Conservation (phyloP, 2,888 invertebrate species). For the Neria commutata region DNA sequence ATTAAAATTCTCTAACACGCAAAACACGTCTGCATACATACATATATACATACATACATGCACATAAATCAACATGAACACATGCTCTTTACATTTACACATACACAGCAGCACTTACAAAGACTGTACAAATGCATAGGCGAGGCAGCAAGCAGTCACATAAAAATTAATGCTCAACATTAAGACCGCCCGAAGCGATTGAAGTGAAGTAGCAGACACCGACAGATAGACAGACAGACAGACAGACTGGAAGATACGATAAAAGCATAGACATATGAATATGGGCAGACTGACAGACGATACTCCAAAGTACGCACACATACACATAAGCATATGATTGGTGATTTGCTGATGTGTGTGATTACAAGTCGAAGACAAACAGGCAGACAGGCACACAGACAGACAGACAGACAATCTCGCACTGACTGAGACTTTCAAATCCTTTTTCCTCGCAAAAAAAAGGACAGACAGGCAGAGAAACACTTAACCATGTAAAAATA, state of each 20-base stretch:
- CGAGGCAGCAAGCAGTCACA: no score
- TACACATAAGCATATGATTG: no score
- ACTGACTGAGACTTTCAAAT: no score
- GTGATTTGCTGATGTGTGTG: not conserved
- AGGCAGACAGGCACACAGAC: not conserved
- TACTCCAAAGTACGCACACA: not conserved
- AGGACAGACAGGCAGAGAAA: no score
- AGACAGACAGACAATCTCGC: no score
- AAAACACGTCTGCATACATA: not conserved
- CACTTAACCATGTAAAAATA: no score
- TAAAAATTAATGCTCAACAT: not conserved
- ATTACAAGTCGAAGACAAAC: not conserved
- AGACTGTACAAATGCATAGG: no score
- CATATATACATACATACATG: not conserved
- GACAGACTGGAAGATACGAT: not conserved
- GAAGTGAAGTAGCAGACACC: no score
- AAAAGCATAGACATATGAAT: not conserved
- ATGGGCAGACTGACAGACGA: not conserved
- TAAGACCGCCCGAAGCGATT: not conserved
- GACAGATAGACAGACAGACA: not conserved
- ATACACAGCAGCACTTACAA: not conserved
- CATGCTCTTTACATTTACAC: no score
- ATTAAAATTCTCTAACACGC: no score
- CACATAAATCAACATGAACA: not conserved
- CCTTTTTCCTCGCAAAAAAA: no score